phyloP scores from a whole-genome alignment of 2,113 vertebrate species.

The Pelodiscus sinensis region DNA sequence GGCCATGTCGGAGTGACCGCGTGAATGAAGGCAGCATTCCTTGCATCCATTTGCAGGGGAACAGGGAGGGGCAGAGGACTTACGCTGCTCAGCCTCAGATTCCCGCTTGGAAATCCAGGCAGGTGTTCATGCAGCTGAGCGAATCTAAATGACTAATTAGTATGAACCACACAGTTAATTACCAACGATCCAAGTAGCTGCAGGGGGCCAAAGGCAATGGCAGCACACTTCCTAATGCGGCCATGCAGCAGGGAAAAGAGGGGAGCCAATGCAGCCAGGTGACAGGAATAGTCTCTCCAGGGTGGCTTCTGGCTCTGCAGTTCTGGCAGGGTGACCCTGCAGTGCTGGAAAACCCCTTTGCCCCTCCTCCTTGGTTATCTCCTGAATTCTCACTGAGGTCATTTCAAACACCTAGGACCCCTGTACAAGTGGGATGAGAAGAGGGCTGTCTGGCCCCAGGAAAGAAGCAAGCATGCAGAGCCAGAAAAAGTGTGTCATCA shows the following conservation, averaged over 20 bases:
- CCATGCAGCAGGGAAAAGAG: accelerated
- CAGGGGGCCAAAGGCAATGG: conserved; percentile 21
- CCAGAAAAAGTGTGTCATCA: not conserved
- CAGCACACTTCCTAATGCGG: not conserved
- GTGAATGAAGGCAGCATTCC: not conserved
- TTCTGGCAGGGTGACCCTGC: not conserved
- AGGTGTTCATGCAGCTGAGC: conserved; percentile 56
- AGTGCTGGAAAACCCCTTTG: not conserved
- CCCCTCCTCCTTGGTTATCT: not conserved
- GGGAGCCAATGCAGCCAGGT: not conserved
- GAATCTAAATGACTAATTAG: conserved; percentile 66
- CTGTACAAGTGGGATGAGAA: not conserved
- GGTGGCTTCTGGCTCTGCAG: not conserved
- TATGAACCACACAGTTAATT: conserved; percentile 62
- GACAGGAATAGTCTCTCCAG: not conserved
- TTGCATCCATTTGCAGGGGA: not conserved
- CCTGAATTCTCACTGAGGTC: not conserved
- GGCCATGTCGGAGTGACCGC: accelerated
- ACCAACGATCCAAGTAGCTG: conserved; percentile 52
- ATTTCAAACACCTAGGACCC: not conserved
- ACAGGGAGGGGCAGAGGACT: not conserved
- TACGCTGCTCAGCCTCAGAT: not conserved
- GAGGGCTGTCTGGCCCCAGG: not conserved
- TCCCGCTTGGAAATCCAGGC: conserved; percentile 22
- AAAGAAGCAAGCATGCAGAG: accelerated